Evolutionary conservation across 2,888 invertebrate genomes (phyloP).

Genomic region (Cataglyphis cursor): DNA sequence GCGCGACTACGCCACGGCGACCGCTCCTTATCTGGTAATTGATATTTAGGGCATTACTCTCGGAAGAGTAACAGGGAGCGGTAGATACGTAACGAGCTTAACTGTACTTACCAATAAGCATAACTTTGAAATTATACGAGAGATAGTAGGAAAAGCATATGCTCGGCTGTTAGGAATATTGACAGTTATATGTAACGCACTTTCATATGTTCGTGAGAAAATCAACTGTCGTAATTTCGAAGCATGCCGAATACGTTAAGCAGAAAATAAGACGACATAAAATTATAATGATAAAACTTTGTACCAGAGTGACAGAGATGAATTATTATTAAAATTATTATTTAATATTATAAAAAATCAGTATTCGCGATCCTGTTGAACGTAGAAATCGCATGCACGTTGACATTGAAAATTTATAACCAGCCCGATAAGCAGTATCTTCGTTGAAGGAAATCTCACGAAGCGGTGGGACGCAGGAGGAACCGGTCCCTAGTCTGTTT

Average conservation of each 20-base stretch:
- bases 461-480: constrained; percentile 28
- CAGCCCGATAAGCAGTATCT: neutral
- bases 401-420: constrained; percentile 1
- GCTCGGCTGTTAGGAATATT: neutral
- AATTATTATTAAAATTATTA: constrained; percentile 23
- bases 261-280: neutral
- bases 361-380: neutral
- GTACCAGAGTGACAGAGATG: neutral
- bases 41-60: constrained; percentile 68
- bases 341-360: neutral
- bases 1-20: neutral
- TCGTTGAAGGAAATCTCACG: neutral
- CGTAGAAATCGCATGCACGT: neutral
- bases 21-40: constrained; percentile 56
- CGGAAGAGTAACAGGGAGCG: constrained; percentile 18
- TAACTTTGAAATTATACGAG: constrained; percentile 62
- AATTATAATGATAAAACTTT: too few relatives aligned
- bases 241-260: neutral
- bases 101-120: constrained; percentile 65
- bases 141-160: constrained; percentile 23
- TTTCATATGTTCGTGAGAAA: neutral
- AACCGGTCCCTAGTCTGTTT: constrained; percentile 62
- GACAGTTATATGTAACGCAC: neutral
- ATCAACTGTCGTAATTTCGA: neutral
- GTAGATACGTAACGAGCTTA: constrained; percentile 62